A percentile compares a stretch with the other conserved stretches of the same genome.
Conservation (phyloP, 2,888 invertebrate genomes). For the Onchidella celtica region DNA sequence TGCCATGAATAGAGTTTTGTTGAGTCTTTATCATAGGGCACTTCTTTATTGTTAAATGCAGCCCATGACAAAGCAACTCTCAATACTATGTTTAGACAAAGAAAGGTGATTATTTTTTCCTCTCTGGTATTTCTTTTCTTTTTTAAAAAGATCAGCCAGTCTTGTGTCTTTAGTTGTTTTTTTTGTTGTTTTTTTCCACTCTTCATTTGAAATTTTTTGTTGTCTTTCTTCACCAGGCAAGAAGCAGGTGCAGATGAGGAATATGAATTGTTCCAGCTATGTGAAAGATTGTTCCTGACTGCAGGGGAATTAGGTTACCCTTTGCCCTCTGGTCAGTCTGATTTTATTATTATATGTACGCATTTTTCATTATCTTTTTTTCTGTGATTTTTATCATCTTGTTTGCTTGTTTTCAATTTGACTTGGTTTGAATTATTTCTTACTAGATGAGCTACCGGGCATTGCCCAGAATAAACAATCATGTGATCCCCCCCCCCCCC, state of each 20-base stretch:
- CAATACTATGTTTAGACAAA: too few species aligned
- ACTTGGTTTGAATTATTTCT: too few species aligned
- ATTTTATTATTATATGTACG: background rate
- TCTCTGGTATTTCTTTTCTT: too few species aligned
- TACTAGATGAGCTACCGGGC: too few species aligned
- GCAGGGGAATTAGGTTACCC: constrained; percentile 90
- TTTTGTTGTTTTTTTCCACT: background rate
- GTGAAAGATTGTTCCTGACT: constrained; percentile 91
- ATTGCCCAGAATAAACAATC: too few species aligned
- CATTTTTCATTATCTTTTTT: background rate
- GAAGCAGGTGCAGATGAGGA: constrained; percentile 63
- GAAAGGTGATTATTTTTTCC: too few species aligned
- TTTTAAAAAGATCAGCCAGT: background rate
- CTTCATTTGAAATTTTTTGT: background rate
- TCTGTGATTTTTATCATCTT: background rate
- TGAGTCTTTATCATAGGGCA: too few species aligned
- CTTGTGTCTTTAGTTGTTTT: background rate
- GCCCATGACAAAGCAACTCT: too few species aligned
- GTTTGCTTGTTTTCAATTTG: background rate
- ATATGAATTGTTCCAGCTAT: constrained; percentile 86
- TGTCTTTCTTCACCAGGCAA: constrained; percentile 51
- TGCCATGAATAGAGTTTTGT: too few species aligned
- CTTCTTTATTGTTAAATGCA: too few species aligned
- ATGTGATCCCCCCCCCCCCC: too few species aligned
- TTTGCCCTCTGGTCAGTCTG: constrained; percentile 83